Base-by-base conservation (phyloP, 2,113 vertebrate species). In the Chauna torquata region DNA sequence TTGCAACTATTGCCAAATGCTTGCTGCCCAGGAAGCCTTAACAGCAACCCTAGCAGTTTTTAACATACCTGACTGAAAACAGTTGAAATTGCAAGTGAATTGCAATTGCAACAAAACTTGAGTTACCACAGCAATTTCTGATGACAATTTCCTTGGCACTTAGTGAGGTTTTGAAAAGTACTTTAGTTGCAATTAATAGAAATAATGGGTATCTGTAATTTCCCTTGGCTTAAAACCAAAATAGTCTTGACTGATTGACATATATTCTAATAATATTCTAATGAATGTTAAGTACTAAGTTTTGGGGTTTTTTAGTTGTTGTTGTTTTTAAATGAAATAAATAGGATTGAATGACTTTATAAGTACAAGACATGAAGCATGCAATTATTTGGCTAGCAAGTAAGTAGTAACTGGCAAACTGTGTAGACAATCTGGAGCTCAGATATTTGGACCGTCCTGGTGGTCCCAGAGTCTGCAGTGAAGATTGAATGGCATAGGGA, bases 371-470 rank as follows among this genome's bases (percentile, higher is more conserved):
- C 24, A 66, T n/a, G 70, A 94, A 94, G 44, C 44, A 55, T 92
- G 61, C 30, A 86, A 76, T 93, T 86, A 62, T 58, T 94, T 89
- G 86, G 8, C 49, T 87, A 82, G 24, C 27, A 94, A 90, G 44
- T 79, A 78, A 92, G 75, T n/a, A 86, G 65, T 68, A 95, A 79
- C 68, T 94, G 94, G 62, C 61, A 94, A 96, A 95, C 40, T 42
- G 27, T 40, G 27, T 76, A 61, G 88, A 50, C 40, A 96, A 79
- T 94, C 74, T 95, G 88, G 52, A 94, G 44, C 57, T 96, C 69
- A 79, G 69, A 79, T 93, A 92, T 84, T 94, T 96, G 83, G 61
- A 80, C 57, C 25, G 69, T 84, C 24, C 45, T 62, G 88, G 81
- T 92, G 92, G 66, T 94, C 77, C 55, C 36, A 69, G 69, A 76